Evolutionary conservation across 2,113 vertebrate genomes (phyloP), one percentile per base, ranked within the genome.

Genomic region (Prietella phreatophila): DNA sequence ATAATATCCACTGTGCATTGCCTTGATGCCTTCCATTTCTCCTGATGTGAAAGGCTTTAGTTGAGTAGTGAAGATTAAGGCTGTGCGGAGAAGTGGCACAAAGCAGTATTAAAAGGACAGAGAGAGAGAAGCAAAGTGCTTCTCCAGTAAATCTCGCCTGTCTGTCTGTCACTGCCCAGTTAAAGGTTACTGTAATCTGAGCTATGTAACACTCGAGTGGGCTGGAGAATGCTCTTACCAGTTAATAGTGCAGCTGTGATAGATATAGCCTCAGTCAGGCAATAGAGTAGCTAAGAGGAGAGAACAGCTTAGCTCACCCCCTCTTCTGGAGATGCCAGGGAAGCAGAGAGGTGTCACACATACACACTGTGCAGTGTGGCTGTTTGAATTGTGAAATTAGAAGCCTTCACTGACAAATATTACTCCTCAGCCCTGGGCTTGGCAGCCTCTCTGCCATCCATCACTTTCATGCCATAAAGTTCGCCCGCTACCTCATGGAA

Each of bases 401-500:
- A 87, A 89, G 58, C 42, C 78, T 78, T 88, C 82, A 27, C 84
- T 79, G 63, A 86, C 90, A 92, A 91, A 90, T 88, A 90, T 86
- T 81, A 88, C 85, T 89, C 39, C 42, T 81, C 63, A 56, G 61
- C 85, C 55, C 83, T 79, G 61, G 65, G 88, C 87, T 89, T 69
- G 84, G 88, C 88, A 82, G 53, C 36, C 58, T 73, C 75, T 63
- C 36, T 71, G 79, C 85, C 90, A 76, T 88, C 94, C 87, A 79
- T 95, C 94, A 96, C 94, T 93, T 94, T 92, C 94, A 88, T 87
- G 91, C 69, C 89, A 63, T 80, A 83, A 87, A 91, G 88, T 85
- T 82, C 42, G 47, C 27, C 80, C 33, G 63, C 93, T 88, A 94
- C 61, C 92, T 61, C 94, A 92, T 93, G 93, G 93, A 96, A 96